Base-by-base conservation (phyloP, 1,140 invertebrate genomes). In the Chrysopa pallens region DNA sequence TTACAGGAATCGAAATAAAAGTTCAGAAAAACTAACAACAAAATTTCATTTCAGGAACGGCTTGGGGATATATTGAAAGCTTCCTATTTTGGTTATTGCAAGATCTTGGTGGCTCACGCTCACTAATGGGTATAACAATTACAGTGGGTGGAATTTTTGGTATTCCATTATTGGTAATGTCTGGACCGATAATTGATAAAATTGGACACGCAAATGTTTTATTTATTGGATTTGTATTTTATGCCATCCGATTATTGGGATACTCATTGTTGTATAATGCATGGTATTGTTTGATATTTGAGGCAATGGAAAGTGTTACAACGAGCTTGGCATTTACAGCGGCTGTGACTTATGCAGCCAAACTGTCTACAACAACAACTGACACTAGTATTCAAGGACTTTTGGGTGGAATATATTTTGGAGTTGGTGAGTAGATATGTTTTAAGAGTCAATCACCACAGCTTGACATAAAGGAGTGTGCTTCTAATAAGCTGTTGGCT, bases 81-180 rank as follows among this genome's bases (percentile, higher is more conserved):
- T 91, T 88, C 59, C 63, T 90, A 4, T 90, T 89, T 59, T 88
- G 83, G 84, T 69, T 86, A 44, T 68, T 90, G 7, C 73, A 84
- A 59, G 83, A 85, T 54, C 61, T 88, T 42, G 83, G 82, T 11
- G 80, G 74, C 7, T 77, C 78, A 1, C 74, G 81, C 46, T 79
- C 78, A 7, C 62, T 90, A 17, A 84, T 90, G 74, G 86, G 86
- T 12, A 72, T 90, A 40, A 87, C 84, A 0, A 74, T 89, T 46
- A 81, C 83, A 0, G 76, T 86, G 17, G 81, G 80, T 8, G 80
- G 80, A 17, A 62, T 84, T 1, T 73, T 80, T 6, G 84, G 85
- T 8, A 68, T 88, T 40, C 80, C 84, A 6, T 65, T 88, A 14
- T 61, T 90, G 3, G 76, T 80, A 6, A 62, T 84, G 29, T 83